These are phyloP conservation scores for Unio delphinus DNA, from an alignment of 2,888 invertebrate genomes.

Conservation along the genomic window DNA sequence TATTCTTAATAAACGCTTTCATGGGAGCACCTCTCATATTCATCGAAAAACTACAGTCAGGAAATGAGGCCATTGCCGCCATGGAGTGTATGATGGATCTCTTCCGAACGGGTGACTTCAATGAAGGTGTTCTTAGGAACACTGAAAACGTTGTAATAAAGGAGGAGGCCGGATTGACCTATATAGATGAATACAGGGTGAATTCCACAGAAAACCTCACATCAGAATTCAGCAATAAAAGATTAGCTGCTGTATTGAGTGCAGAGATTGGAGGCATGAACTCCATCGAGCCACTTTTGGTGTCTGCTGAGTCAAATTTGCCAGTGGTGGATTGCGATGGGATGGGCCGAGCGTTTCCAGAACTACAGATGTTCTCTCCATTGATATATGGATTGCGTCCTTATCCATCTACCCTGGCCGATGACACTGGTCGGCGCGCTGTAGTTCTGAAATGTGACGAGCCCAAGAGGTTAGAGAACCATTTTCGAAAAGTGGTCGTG, in stretches of 20 bases:
- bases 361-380: constrained; percentile 59
- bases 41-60: constrained; percentile 54
- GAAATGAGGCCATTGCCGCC: constrained; percentile 42
- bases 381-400: constrained; percentile 52
- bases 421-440: constrained; percentile 50
- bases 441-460: constrained; percentile 47
- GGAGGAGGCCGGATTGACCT: constrained; percentile 33
- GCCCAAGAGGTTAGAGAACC: constrained; percentile 55
- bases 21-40: constrained; percentile 62
- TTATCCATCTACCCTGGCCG: constrained; percentile 52
- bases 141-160: constrained; percentile 35
- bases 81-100: constrained; percentile 44
- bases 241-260: constrained; percentile 50
- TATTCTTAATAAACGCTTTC: constrained; percentile 43
- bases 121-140: constrained; percentile 33
- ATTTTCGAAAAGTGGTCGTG: constrained; percentile 54
- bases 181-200: constrained; percentile 44
- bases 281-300: constrained; percentile 56
- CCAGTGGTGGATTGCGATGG: constrained; percentile 64
- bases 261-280: constrained; percentile 66
- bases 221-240: constrained; percentile 12
- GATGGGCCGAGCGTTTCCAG: constrained; percentile 68
- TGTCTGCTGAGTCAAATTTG: constrained; percentile 51
- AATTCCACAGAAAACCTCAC: not conserved
- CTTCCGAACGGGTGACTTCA: constrained; percentile 34